Conservation (phyloP, 2,797 vertebrate genomes). For the Catamblyrhynchus diadema region DNA sequence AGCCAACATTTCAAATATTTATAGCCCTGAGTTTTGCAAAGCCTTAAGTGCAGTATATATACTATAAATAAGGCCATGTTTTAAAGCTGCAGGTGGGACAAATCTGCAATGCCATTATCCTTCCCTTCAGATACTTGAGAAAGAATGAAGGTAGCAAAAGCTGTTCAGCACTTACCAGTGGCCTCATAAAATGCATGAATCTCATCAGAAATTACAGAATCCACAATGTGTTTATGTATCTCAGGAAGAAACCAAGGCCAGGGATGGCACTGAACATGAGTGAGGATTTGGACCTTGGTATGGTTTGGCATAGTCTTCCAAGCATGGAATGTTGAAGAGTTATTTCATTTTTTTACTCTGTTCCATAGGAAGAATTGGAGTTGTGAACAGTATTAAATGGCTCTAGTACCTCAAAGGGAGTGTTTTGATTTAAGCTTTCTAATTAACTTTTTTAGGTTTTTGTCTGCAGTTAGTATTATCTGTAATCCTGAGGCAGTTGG, state of each 20-base stretch:
- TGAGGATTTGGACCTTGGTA: not conserved
- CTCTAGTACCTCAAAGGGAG: not conserved
- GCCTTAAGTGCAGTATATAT: not conserved
- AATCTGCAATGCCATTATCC: not conserved
- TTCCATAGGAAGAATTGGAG: not conserved
- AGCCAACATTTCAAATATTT: not conserved
- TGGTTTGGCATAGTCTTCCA: rapidly evolving
- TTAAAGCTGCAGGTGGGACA: not conserved
- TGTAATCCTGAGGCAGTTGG: not conserved
- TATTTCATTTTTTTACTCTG: not conserved
- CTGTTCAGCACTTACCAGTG: not conserved
- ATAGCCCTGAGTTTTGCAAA: not conserved
- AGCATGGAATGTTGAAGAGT: not conserved
- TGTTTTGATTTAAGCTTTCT: not conserved
- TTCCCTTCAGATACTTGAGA: not conserved
- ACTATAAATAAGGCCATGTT: not conserved
- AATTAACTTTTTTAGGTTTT: not conserved
- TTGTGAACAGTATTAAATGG: not conserved
- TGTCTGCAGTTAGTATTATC: not conserved
- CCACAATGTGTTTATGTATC: not conserved
- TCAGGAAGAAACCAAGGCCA: not conserved
- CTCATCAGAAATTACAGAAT: not conserved
- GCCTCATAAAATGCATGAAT: not conserved
- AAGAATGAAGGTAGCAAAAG: not conserved
- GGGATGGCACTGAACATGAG: not conserved